Percentiles rank a stretch among this genome's conserved stretches.
Conservation (phyloP, 2,888 invertebrate genomes). For the Phaonia tiefii region DNA sequence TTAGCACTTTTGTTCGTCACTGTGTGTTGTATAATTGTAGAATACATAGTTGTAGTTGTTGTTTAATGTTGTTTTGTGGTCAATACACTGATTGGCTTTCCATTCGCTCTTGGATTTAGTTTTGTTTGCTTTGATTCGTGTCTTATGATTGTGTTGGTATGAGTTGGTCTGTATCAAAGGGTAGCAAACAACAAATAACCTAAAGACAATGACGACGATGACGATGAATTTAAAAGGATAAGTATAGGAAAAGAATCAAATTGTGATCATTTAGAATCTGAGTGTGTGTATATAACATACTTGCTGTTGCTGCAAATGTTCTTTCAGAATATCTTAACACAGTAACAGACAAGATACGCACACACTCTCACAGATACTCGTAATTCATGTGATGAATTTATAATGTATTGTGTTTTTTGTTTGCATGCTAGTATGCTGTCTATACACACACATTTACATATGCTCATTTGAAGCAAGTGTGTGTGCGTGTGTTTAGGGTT, state of each 20-base stretch:
- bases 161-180: neutral
- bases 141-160: slow-evolving; percentile 7
- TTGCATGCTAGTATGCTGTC: no score
- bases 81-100: slow-evolving; percentile 59
- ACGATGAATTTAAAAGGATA: no score
- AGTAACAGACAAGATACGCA: slow-evolving; percentile 1
- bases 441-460: no score
- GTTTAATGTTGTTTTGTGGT: slow-evolving; percentile 51
- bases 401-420: neutral
- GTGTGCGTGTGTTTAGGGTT: neutral
- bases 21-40: neutral
- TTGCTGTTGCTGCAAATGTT: no score
- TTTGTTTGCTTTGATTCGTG: neutral
- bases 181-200: neutral
- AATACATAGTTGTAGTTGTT: slow-evolving; percentile 14
- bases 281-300: no score
- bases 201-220: no score
- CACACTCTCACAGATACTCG: neutral
- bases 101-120: slow-evolving; percentile 33
- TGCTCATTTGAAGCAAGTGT: no score
- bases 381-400: no score
- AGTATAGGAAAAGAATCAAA: no score
- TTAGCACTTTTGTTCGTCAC: no score
- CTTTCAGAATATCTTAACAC: neutral
- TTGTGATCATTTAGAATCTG: no score